These are phyloP conservation scores for Hiodon alosoides DNA, from an alignment of 2,113 vertebrate species.

Conservation along the genomic window DNA sequence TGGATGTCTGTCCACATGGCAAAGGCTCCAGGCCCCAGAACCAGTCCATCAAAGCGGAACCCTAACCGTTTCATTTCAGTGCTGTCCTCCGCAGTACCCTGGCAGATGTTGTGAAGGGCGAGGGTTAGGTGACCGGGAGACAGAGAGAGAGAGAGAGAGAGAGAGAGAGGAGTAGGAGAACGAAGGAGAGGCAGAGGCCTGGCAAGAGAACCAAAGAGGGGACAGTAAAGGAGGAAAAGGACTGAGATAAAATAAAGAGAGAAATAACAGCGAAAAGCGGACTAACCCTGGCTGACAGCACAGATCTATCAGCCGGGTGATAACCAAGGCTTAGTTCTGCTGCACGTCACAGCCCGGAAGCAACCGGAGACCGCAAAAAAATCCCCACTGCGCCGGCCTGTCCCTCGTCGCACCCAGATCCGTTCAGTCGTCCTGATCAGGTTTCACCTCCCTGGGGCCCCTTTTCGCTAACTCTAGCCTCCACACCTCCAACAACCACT, in stretches of 20 bases:
- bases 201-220: not conserved
- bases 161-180: constrained; percentile 3
- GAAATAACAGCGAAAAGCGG: not conserved
- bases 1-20: not conserved
- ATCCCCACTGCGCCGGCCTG: not conserved
- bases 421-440: too few species aligned
- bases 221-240: not conserved
- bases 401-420: not conserved
- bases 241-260: not conserved
- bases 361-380: not conserved
- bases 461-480: not conserved
- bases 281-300: not conserved
- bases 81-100: not conserved
- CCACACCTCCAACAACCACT: not conserved
- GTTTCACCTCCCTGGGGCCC: not conserved
- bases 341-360: not conserved
- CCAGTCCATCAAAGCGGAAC: not conserved
- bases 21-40: not conserved
- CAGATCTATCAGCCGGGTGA: not conserved
- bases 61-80: constrained; percentile 19
- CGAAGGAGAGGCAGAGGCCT: constrained; percentile 25
- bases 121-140: not conserved
- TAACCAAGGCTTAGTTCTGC: constrained; percentile 1
- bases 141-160: constrained; percentile 3
- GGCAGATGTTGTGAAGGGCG: too few species aligned